Conservation (phyloP, 2,113 vertebrate genomes). For the Caretta caretta region DNA sequence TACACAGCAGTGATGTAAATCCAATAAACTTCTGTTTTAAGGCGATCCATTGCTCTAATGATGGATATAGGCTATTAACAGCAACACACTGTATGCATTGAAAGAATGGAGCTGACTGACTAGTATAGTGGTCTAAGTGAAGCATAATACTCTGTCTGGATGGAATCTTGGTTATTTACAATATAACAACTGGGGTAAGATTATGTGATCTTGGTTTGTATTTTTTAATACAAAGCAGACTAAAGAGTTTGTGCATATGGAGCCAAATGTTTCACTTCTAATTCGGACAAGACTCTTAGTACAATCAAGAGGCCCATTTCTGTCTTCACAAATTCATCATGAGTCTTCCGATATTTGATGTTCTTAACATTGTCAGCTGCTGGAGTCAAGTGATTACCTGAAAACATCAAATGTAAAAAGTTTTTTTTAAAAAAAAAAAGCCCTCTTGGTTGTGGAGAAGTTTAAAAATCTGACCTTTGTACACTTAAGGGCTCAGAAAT, state of each 20-base stretch:
- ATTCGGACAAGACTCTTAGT: accelerated
- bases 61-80: background rate
- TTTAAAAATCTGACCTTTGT: background rate
- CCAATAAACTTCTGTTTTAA: background rate
- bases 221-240: background rate
- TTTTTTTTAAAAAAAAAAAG: no score
- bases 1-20: background rate
- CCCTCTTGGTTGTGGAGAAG: background rate
- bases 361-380: background rate
- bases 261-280: background rate
- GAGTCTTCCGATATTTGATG: background rate
- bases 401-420: background rate
- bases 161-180: background rate
- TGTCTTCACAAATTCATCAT: background rate
- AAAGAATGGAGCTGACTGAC: background rate
- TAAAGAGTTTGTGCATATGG: background rate
- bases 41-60: background rate
- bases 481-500: background rate
- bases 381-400: background rate
- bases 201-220: background rate
- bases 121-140: background rate
- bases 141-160: background rate
- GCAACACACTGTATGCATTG: accelerated
- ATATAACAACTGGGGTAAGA: background rate
- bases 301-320: background rate